Conservation (phyloP, 1,140 invertebrate species). For the Zeugodacus cucurbitae region DNA sequence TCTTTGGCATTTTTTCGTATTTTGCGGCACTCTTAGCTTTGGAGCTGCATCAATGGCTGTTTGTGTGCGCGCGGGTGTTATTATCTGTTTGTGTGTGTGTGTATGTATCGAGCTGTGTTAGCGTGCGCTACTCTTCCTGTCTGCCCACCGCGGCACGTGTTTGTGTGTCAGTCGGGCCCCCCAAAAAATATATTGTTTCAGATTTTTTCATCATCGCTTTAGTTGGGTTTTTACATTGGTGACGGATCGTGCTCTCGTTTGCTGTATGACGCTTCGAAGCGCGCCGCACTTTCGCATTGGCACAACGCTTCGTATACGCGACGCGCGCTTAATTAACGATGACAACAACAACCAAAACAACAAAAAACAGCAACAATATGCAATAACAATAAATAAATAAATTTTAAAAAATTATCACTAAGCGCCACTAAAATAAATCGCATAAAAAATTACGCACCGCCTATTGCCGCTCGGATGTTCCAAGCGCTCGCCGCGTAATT, state of each 20-base stretch:
- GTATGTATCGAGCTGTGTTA: constrained; percentile 49
- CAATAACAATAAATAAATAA: constrained; percentile 4
- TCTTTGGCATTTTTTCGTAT: constrained; percentile 12
- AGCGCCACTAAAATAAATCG: neutral
- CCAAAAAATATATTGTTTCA: constrained; percentile 67
- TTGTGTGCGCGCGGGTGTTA: constrained; percentile 16
- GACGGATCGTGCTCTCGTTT: constrained; percentile 65
- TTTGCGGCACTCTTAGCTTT: constrained; percentile 19
- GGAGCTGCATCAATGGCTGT: neutral
- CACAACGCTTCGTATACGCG: neutral
- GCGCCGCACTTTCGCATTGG: constrained; percentile 33
- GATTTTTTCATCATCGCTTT: constrained; percentile 67
- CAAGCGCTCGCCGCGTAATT: neutral
- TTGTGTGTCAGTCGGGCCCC: constrained; percentile 51
- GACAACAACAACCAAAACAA: neutral
- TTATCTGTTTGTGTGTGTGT: constrained; percentile 38
- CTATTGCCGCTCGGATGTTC: neutral
- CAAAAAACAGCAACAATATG: neutral
- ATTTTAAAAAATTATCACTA: neutral
- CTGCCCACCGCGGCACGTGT: neutral
- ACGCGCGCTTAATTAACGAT: neutral
- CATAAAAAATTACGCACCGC: neutral
- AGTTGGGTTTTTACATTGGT: constrained; percentile 67
- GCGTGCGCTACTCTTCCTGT: neutral
- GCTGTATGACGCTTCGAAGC: constrained; percentile 41